Evolutionary conservation across 2,888 invertebrate genomes (phyloP).

Genomic region (Drosophila mayaguana): DNA sequence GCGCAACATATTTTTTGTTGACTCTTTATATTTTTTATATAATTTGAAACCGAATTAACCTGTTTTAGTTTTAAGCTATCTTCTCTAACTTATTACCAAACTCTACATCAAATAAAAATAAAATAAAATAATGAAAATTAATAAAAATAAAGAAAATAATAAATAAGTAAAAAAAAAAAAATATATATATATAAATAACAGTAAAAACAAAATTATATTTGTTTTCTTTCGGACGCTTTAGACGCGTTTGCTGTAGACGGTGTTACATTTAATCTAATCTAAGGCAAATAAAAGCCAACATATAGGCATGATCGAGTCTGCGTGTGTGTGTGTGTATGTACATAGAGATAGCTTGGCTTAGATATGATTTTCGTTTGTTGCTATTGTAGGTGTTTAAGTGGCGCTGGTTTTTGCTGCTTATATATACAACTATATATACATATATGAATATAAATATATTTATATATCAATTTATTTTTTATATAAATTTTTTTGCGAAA

Average conservation of each 20-base stretch:
- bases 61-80: not conserved
- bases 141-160: not conserved
- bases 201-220: conserved; percentile 6
- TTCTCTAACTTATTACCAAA: conserved; percentile 8
- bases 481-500: conserved; percentile 5
- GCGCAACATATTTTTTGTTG: not conserved
- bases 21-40: not conserved
- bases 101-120: conserved; percentile 4
- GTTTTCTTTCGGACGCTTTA: conserved; percentile 31
- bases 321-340: not conserved
- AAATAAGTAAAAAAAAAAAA: not conserved
- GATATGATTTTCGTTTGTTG: conserved; percentile 50
- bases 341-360: conserved; percentile 51
- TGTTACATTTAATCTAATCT: conserved; percentile 72
- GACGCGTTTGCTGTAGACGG: conserved; percentile 40
- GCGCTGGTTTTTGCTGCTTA: conserved; percentile 22
- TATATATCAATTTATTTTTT: not conserved
- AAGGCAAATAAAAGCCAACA: conserved; percentile 55
- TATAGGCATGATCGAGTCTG: conserved; percentile 5
- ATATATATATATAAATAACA: conserved; percentile 6
- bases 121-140: too few species aligned
- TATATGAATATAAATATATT: not conserved
- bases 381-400: conserved; percentile 42
- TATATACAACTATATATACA: not conserved
- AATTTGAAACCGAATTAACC: not conserved